A percentile compares a stretch with the other conserved stretches of the same genome.
Evolutionary conservation across 2,113 vertebrate species (phyloP).

Genomic region (Blennius ocellaris): DNA sequence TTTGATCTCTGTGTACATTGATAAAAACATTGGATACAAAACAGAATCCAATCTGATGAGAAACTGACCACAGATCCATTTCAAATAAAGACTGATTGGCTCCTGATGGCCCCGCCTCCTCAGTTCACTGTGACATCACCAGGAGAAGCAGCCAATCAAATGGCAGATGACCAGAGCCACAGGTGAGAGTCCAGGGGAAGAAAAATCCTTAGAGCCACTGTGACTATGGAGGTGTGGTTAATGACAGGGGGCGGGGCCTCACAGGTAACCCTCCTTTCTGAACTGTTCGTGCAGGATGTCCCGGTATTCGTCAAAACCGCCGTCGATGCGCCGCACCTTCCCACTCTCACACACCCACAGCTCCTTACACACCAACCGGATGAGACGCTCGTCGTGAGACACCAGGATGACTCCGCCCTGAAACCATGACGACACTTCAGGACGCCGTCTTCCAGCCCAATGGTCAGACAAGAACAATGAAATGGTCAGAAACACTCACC

Average conservation of each 20-base stretch:
- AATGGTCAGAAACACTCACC: constrained; percentile 68
- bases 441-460: background rate
- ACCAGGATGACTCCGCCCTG: constrained; percentile 96
- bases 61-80: constrained; percentile 4
- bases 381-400: constrained; percentile 96
- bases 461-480: no score
- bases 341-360: constrained; percentile 94
- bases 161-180: constrained; percentile 19
- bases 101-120: constrained; percentile 9
- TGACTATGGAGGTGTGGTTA: constrained; percentile 21
- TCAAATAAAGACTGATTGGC: constrained; percentile 33
- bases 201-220: constrained; percentile 13
- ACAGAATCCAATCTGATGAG: constrained; percentile 5
- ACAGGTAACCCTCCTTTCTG: constrained; percentile 95
- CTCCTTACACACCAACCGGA: constrained; percentile 94
- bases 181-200: constrained; percentile 30
- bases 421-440: constrained; percentile 13
- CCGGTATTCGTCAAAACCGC: constrained; percentile 96
- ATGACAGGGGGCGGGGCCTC: constrained; percentile 65
- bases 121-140: constrained; percentile 41
- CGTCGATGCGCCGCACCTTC: constrained; percentile 88
- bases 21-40: constrained; percentile 31
- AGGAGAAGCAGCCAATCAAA: constrained; percentile 38
- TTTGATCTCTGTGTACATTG: constrained; percentile 22
- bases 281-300: constrained; percentile 98